Conservation (phyloP, 1,140 invertebrate species). For the Cryptotermes secundus region DNA sequence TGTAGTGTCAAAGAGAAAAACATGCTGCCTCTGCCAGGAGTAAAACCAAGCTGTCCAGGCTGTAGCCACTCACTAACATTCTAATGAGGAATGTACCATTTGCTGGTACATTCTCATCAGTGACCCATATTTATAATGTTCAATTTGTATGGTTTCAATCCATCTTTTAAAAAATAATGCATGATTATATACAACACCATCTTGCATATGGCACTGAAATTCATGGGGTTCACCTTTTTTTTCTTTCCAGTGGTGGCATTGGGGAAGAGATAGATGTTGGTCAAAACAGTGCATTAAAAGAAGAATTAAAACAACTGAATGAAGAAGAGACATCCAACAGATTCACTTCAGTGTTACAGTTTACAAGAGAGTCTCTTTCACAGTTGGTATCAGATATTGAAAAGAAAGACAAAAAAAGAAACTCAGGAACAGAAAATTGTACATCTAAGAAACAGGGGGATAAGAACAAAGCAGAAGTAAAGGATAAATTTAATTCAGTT, state of each 20-base stretch:
- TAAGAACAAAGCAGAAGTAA: neutral
- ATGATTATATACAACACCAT: too few species aligned
- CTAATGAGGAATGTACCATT: too few species aligned
- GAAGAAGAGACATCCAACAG: neutral
- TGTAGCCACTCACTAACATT: too few species aligned
- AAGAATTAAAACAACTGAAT: neutral
- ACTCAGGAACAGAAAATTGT: neutral
- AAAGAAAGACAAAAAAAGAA: neutral
- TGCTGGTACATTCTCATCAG: too few species aligned
- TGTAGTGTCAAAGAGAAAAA: too few species aligned
- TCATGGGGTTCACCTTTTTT: neutral
- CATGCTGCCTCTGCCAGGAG: too few species aligned
- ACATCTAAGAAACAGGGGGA: neutral
- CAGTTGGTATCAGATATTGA: neutral
- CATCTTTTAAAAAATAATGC: too few species aligned
- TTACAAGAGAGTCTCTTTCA: neutral
- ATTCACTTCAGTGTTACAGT: constrained; percentile 19
- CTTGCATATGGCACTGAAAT: neutral
- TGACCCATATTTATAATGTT: too few species aligned
- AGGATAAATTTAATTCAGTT: neutral
- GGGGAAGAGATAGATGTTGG: constrained; percentile 29
- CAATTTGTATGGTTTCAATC: too few species aligned
- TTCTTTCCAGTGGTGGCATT: constrained; percentile 8
- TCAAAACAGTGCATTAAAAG: neutral
- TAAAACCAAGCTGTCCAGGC: too few species aligned